Evolutionary conservation across 1,140 invertebrate species (phyloP), one percentile per base, ranked within the genome.

Genomic region (Musca vetustissima): DNA sequence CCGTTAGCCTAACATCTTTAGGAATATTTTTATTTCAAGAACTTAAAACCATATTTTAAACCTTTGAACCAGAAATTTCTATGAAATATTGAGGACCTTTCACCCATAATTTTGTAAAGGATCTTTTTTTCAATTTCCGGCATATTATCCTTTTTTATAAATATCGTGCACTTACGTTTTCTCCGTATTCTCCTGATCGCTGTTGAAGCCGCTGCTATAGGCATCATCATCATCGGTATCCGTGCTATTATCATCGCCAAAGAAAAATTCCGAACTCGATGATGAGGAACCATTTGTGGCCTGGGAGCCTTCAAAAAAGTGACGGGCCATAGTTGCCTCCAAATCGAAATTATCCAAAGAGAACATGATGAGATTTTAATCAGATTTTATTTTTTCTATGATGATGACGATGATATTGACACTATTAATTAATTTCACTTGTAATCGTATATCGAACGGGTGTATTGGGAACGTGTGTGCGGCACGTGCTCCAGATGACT

Each of bases 131-230:
- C n/a, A n/a, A n/a, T n/a, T n/a, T n/a, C n/a, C n/a, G n/a, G n/a
- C n/a, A n/a, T n/a, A n/a, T n/a, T n/a, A n/a, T n/a, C n/a, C n/a
- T n/a, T n/a, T n/a, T n/a, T n/a, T n/a, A n/a, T n/a, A n/a, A n/a
- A n/a, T n/a, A n/a, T n/a, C n/a, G n/a, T n/a, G n/a, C n/a, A 47
- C 78, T 73, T 72, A 80, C 78, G 74, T 78, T 64, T 83, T 82
- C 22, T 84, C 79, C 48, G 73, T 85, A 71, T 87, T 87, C 75
- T 88, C 86, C 75, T 87, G 86, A 71, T 88, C 86, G 77, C 86
- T 87, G 65, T 83, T 83, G 49, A 82, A 83, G 24, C 83, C 83
- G 69, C 83, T 86, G 71, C 83, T 86, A 71, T 85, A 85, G n/a
- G 76, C 78, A 73, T 81, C 79, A 55, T 82, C 84, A 19, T 86